A percentile compares a stretch with the other conserved stretches of the same genome.
Conservation (phyloP, 1,140 invertebrate species). For the Orius insidiosus region DNA sequence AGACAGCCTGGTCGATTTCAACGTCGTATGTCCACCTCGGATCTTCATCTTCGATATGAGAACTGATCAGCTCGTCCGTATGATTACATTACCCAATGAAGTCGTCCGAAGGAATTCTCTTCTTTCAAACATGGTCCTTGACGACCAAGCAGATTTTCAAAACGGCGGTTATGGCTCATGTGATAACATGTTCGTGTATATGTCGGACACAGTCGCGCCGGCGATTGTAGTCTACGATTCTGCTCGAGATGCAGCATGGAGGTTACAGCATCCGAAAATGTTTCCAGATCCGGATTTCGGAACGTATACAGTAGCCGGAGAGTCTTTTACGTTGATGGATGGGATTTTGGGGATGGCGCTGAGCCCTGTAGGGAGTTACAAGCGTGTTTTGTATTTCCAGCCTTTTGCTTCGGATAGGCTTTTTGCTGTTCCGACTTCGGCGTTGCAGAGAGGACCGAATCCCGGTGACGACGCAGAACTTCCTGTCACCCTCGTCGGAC, state of each 20-base stretch:
- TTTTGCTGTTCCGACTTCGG: slow-evolving; percentile 54
- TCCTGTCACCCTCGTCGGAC: slow-evolving; percentile 53
- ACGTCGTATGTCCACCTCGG: slow-evolving; percentile 56
- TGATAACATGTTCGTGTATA: slow-evolving; percentile 58
- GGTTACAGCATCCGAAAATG: slow-evolving; percentile 57
- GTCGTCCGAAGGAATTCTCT: slow-evolving; percentile 47
- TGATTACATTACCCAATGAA: slow-evolving; percentile 37
- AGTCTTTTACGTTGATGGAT: slow-evolving; percentile 57
- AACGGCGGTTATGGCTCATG: slow-evolving; percentile 31
- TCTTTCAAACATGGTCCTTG: slow-evolving; percentile 57
- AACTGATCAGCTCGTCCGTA: slow-evolving; percentile 22
- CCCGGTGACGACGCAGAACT: slow-evolving; percentile 41
- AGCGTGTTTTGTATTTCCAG: slow-evolving; percentile 50
- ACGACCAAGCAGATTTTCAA: slow-evolving; percentile 30
- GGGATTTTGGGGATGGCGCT: slow-evolving; percentile 61
- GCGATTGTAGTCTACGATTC: slow-evolving; percentile 58
- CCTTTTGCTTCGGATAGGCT: slow-evolving; percentile 63
- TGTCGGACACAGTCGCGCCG: slow-evolving; percentile 57
- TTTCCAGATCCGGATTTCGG: slow-evolving; percentile 60
- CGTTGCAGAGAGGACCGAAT: slow-evolving; percentile 44
- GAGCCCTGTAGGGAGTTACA: slow-evolving; percentile 32
- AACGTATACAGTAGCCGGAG: slow-evolving; percentile 36
- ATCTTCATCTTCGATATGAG: slow-evolving; percentile 58
- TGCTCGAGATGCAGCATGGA: slow-evolving; percentile 50
- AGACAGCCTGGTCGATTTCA: slow-evolving; percentile 56